Percentiles rank a stretch among this genome's conserved stretches.
Evolutionary conservation across 64 coral and sea anemone species (phyloP).

Genomic region (Stylophora pistillata): DNA sequence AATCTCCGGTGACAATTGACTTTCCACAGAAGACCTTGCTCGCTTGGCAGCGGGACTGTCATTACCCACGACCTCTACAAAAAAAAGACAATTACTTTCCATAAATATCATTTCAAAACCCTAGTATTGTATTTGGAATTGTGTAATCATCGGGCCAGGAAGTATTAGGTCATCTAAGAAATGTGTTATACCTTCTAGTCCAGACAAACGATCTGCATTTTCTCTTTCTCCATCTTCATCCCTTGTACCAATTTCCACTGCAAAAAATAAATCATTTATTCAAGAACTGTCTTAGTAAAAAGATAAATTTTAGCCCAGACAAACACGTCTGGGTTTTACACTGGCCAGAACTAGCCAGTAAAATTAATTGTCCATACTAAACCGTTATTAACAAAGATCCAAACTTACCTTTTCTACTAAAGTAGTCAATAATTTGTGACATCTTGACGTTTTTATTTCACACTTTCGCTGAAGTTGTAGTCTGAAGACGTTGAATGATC

Average conservation of each 20-base stretch:
- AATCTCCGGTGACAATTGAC: constrained; percentile 72
- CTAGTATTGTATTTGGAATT: constrained; percentile 78
- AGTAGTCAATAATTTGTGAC: too few species aligned
- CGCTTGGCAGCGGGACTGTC: constrained; percentile 66
- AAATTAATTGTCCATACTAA: too few species aligned
- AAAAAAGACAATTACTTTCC: constrained; percentile 77
- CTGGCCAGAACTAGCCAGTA: too few species aligned
- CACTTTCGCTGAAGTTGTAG: too few species aligned
- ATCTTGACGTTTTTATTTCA: too few species aligned
- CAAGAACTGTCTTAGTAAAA: constrained; percentile 64
- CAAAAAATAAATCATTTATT: constrained; percentile 73
- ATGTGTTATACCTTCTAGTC: too few species aligned
- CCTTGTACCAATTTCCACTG: constrained; percentile 74
- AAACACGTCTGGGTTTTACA: too few species aligned
- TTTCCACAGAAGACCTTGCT: constrained; percentile 71
- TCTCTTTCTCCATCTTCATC: constrained; percentile 77
- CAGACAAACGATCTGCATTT: too few species aligned
- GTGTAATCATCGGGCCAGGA: constrained; percentile 76
- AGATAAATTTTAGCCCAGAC: constrained; percentile 72
- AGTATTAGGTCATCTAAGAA: constrained; percentile 79
- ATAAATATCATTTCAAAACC: constrained; percentile 79
- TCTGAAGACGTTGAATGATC: too few species aligned
- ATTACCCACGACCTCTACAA: constrained; percentile 77
- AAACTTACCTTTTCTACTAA: too few species aligned
- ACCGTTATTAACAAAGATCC: too few species aligned